Evolutionary conservation across 1,140 invertebrate species (phyloP), one percentile per base, ranked within the genome.

Genomic region (Laupala kohalensis): DNA sequence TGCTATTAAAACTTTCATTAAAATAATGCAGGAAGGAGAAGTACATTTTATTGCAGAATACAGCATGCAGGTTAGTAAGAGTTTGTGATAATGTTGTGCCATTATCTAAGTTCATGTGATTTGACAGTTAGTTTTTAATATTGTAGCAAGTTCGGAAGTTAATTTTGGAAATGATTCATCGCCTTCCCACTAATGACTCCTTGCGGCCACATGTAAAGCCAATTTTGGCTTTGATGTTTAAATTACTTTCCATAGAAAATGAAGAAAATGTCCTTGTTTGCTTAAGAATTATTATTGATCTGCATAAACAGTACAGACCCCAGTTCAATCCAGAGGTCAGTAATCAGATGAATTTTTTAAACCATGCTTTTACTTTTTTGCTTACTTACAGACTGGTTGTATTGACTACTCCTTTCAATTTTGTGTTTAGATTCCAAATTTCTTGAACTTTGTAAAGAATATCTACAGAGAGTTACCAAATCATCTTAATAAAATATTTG

Each of bases 201-300:
- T 82, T 98, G 23, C 86, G 92, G 74, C 90, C 89, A 62, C 92
- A 96, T 83, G 89, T 95, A 0, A 94, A 93, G 75, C 88, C 87
- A 72, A 95, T 98, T 74, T 82, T 98, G 6, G 89, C 89, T 73
- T 80, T 97, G 13, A 94, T 96, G 88, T 88, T 98, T 73, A 94
- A 95, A 81, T 82, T 98, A 25, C 84, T 95, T 77, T 89, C 93
- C 86, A 91, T 89, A 71, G 96, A 99, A 79, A 98, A 98, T 83
- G 97, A 99, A 83, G 95, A 98, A 80, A 98, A 98, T 86, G 95
- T 97, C 19, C 80, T 98, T 25, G 92, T 98, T 15, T 96, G 94
- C 80, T 83, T 98, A 64, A 88, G 96, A 76, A 96, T 98, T 72
- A 96, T 98, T 75, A 97, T 98, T 79, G 97, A 99, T 80, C 84